A percentile compares a stretch with the other conserved stretches of the same genome.
Conservation (phyloP, 2,888 invertebrate genomes). For the Hirudinaria manillensis region DNA sequence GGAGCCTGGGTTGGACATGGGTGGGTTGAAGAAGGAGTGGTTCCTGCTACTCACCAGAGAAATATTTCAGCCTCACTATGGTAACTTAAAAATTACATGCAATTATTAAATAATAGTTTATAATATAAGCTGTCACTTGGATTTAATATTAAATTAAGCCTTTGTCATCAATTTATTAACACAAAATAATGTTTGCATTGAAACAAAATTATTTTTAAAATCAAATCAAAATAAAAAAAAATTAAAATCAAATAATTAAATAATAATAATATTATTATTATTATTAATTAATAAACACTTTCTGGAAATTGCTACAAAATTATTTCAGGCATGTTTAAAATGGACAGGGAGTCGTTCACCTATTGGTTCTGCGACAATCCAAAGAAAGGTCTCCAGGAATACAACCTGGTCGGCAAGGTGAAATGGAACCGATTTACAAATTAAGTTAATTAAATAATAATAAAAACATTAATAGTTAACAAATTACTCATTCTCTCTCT, state of each 20-base stretch:
- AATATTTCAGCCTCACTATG: conserved; percentile 59
- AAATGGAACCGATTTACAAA: conserved; percentile 38
- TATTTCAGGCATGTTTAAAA: conserved; percentile 61
- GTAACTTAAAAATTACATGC: conserved; percentile 43
- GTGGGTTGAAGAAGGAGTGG: conserved; percentile 64
- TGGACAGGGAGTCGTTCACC: conserved; percentile 58
- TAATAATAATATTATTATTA: background rate
- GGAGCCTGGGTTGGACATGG: conserved; percentile 64
- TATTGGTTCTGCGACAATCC: conserved; percentile 61
- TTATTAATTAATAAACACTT: background rate
- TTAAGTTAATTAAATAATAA: background rate
- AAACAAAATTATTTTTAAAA: too few species aligned
- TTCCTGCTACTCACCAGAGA: conserved; percentile 61
- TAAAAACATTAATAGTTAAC: background rate
- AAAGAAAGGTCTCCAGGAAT: conserved; percentile 58
- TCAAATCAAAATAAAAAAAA: too few species aligned
- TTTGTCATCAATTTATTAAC: too few species aligned
- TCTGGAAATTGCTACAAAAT: background rate
- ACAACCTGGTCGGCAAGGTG: conserved; percentile 61
- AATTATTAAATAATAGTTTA: too few species aligned
- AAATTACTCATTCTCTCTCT: background rate
- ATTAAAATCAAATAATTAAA: too few species aligned
- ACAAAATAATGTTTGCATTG: too few species aligned
- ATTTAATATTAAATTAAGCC: too few species aligned
- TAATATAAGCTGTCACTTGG: too few species aligned